A percentile compares a stretch with the other conserved stretches of the same genome.
Conservation (phyloP, 1,140 invertebrate species). For the Drosophila lowei region DNA sequence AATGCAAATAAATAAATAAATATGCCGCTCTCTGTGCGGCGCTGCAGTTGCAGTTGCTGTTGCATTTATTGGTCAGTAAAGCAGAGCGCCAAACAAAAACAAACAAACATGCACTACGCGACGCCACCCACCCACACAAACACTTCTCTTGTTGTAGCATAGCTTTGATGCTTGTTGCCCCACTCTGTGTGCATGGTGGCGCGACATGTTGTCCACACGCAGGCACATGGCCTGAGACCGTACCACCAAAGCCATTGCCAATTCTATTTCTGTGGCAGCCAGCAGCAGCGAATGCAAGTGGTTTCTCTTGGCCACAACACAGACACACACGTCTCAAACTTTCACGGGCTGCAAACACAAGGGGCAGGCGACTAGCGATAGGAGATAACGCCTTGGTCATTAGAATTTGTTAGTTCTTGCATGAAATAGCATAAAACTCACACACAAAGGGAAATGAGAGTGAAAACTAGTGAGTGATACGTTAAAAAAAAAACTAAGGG, state of each 20-base stretch:
- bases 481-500: conserved; percentile 26
- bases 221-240: conserved; percentile 34
- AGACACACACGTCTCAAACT: background rate
- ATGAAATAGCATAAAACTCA: conserved; percentile 26
- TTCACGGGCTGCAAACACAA: conserved; percentile 2
- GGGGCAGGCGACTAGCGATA: background rate
- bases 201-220: conserved; percentile 76
- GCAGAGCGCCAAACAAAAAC: conserved; percentile 15
- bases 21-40: conserved; percentile 20
- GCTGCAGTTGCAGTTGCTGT: conserved; percentile 23
- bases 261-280: conserved; percentile 64
- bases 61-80: conserved; percentile 67
- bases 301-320: conserved; percentile 47
- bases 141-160: conserved; percentile 20
- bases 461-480: conserved; percentile 51
- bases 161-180: conserved; percentile 39
- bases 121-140: conserved; percentile 29
- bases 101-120: conserved; percentile 34
- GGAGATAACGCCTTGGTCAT: conserved; percentile 45
- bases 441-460: conserved; percentile 34
- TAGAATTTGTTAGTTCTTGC: conserved; percentile 41
- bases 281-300: conserved; percentile 66
- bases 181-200: conserved; percentile 47
- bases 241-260: conserved; percentile 72
- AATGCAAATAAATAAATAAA: conserved; percentile 46